Base-by-base conservation (phyloP, 2,888 invertebrate species). In the Cheilosia urbana region DNA sequence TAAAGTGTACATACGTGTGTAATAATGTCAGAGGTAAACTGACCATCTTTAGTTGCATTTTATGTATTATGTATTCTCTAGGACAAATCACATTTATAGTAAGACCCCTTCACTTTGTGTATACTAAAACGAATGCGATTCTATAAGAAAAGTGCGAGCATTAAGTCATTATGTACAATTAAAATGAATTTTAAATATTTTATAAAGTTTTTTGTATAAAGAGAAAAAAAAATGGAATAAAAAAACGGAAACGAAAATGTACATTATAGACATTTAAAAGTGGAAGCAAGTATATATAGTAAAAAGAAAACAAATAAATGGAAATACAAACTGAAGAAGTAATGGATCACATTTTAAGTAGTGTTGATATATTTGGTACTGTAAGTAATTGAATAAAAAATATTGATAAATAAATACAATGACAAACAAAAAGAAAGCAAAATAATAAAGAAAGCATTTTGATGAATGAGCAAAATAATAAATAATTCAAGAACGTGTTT, bases 331-430 rank as follows among this genome's bases (percentile, higher is more conserved):
- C 37, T 13, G 13, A 37, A 37, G 37, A 30, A 30, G 30, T 13
- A 76, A 60, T 63, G 72, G 77, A 63, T 85, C 85, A 81, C 76
- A 85, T 76, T 85, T 84, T 81, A 71, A 62, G 85, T 85, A 85
- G 85, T 85, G 85, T 85, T 85, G 85, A 81, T 85, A 85, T 85
- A 85, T 85, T 85, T 85, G 85, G 76, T 85, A 85, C 85, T 85
- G 76, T 85, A 85, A 85, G 85, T 85, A 77, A 85, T 72, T 80
- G 62, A 85, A 81, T 77, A 85, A 68, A 85, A 63, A 75, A 75
- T 37, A 84, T 69, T 63, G 69, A 80, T 76, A 71, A 85, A 79
- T 65, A 69, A 79, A 80, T 76, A 71, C 81, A 81, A 85, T 66
- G 76, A 81, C 19, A 71, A 80, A 73, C 47, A 68, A 79, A 65